Conservation (phyloP, 2,113 vertebrate genomes). For the Brachypodius melanocephalos region DNA sequence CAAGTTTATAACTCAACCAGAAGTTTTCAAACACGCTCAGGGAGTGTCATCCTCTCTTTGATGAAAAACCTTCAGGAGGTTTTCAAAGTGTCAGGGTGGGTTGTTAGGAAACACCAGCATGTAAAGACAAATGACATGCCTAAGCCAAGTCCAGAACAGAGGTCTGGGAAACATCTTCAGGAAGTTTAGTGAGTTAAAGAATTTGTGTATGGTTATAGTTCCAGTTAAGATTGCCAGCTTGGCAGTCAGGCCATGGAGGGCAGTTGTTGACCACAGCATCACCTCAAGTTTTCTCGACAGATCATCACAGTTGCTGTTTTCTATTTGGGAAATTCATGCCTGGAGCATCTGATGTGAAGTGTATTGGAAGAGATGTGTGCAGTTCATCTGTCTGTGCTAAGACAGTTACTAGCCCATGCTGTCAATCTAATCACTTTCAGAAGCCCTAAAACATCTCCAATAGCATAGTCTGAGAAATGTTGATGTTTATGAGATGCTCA, state of each 20-base stretch:
- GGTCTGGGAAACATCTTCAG: background rate
- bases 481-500: background rate
- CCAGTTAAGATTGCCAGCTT: background rate
- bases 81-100: background rate
- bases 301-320: background rate
- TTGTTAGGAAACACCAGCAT: background rate
- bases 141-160: background rate
- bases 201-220: background rate
- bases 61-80: background rate
- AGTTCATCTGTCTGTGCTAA: background rate
- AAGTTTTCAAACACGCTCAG: background rate
- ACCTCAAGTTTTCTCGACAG: background rate
- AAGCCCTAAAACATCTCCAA: background rate
- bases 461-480: background rate
- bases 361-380: background rate
- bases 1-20: background rate
- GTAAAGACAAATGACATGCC: background rate
- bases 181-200: background rate
- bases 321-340: background rate
- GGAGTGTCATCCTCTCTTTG: background rate
- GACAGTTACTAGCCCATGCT: background rate
- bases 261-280: background rate
- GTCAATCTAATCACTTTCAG: background rate
- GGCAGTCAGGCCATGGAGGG: background rate
- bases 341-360: background rate